Base-by-base conservation (phyloP, 2,888 invertebrate genomes). In the Diaprepes abbreviatus region DNA sequence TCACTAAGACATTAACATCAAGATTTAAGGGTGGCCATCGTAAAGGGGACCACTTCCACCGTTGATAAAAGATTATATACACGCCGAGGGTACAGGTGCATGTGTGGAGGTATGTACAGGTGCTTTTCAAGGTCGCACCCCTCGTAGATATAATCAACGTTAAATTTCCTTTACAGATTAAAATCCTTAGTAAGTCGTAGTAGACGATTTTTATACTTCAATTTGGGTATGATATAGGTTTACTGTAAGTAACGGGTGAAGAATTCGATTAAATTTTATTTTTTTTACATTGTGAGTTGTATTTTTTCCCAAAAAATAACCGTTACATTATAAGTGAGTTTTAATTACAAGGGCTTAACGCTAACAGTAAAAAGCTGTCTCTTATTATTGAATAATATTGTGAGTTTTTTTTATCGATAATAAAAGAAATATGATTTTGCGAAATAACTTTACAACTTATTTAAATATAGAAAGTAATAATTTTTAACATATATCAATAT, bases 21-120 rank as follows among this genome's bases (percentile, higher is more conserved):
- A 68, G 68, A 68, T 68, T 68, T 68, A 68, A 63, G 68, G 68
- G 68, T 63, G 57, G 63, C 33, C 63, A 33, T 54, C 31, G 54
- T 43, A 67, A 60, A 67, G 54, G 38, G 57, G 55, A 50, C 65
- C 69, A 64, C 65, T 59, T 70, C 58, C 69, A 70, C 65, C 65
- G 65, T 70, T 64, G 62, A 63, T 68, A 48, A 58, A 65, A 64
- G 69, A 70, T 70, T 70, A 70, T 54, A 38, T 58, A 38, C 40
- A 50, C 38, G 58, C 54, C n/a, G 12, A 58, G 43, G 67, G 73
- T 82, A 81, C 80, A 80, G 80, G 80, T 81, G 81, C 79, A 81
- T 76, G 68, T 77, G 71, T 75, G 77, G 75, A 76, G 78, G 78
- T 76, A 74, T 72, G 78, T 80, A 81, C 82, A 82, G 82, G 82